Conservation (phyloP, 2,113 vertebrate genomes). For the Emydura subglobosa region DNA sequence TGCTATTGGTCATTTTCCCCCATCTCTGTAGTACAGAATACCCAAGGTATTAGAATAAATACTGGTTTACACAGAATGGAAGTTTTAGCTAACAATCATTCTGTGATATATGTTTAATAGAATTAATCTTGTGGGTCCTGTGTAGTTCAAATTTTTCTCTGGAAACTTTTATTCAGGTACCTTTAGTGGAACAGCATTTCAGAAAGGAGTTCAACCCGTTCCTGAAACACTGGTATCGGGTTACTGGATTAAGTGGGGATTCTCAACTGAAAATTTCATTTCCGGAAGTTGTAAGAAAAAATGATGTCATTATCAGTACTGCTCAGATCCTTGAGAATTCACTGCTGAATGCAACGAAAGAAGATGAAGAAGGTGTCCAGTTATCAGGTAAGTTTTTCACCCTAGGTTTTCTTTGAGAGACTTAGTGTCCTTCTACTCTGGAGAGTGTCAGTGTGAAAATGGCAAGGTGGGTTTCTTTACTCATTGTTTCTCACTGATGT, state of each 20-base stretch:
- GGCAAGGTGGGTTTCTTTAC: background rate
- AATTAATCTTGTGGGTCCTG: background rate
- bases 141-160: slow-evolving; percentile 20
- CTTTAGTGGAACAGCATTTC: slow-evolving; percentile 93
- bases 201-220: slow-evolving; percentile 86
- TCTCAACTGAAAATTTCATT: slow-evolving; percentile 94
- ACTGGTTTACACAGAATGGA: background rate
- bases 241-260: slow-evolving; percentile 91
- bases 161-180: slow-evolving; percentile 82
- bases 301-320: slow-evolving; percentile 95
- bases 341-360: slow-evolving; percentile 80
- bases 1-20: background rate
- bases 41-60: background rate
- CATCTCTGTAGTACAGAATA: background rate
- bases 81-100: background rate
- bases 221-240: slow-evolving; percentile 84
- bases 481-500: background rate
- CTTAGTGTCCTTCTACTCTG: background rate
- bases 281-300: slow-evolving; percentile 84
- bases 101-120: background rate
- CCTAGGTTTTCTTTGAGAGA: background rate
- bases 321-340: slow-evolving; percentile 97
- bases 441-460: background rate
- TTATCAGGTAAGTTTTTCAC: slow-evolving; percentile 85
- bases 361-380: slow-evolving; percentile 86